Percentiles rank a stretch among this genome's conserved stretches.
phyloP scores from a whole-genome alignment of 2,888 invertebrate genomes.

The Alviniconcha strummeri region DNA sequence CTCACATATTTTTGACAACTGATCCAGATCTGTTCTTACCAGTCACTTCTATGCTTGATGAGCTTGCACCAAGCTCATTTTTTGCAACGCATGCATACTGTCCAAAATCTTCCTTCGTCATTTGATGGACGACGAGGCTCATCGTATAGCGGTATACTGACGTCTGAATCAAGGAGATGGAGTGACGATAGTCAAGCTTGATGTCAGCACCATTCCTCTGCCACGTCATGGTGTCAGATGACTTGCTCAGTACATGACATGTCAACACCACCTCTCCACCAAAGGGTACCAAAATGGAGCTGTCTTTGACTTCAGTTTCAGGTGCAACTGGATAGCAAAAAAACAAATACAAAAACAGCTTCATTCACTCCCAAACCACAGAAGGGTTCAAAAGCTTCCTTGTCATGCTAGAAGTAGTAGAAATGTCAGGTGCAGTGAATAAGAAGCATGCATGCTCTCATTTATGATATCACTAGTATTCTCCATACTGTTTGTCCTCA shows the following conservation, averaged over 20 bases:
- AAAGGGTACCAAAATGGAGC: background rate
- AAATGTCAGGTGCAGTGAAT: too few species aligned
- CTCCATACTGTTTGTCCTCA: too few species aligned
- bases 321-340: background rate
- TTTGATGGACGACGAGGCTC: background rate
- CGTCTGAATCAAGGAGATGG: background rate
- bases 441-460: too few species aligned
- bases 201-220: background rate
- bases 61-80: background rate
- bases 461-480: too few species aligned
- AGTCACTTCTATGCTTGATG: background rate
- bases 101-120: constrained; percentile 24
- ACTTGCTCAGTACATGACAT: constrained; percentile 10
- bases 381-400: background rate
- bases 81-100: background rate
- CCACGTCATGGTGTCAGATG: background rate
- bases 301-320: background rate
- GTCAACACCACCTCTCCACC: background rate
- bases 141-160: background rate
- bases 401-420: background rate
- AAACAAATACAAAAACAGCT: too few species aligned
- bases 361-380: background rate
- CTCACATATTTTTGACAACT: too few species aligned
- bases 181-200: background rate
- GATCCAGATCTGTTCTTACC: background rate